These are phyloP conservation scores for Macrostomum cliftonense DNA, from an alignment of 2,888 invertebrate genomes.

Conservation along the genomic window DNA sequence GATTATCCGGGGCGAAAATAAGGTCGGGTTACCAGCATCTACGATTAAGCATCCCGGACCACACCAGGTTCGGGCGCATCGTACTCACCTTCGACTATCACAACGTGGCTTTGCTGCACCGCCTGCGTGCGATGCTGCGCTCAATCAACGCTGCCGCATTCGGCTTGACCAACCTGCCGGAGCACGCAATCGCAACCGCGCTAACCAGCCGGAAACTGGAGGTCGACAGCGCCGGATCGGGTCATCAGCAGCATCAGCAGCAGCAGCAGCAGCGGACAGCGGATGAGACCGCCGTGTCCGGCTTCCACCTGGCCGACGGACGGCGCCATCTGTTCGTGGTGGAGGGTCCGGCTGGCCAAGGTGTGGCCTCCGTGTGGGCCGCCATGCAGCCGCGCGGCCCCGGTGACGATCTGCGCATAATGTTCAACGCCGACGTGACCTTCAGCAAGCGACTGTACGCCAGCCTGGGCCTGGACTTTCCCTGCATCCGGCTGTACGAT, in stretches of 20 bases:
- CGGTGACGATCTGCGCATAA: conserved; percentile 22
- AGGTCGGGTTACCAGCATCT: too few species aligned
- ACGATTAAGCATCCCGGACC: too few species aligned
- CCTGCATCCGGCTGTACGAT: conserved; percentile 31
- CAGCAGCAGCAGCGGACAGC: conserved; percentile 23
- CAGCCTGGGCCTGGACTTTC: conserved; percentile 30
- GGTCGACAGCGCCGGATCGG: too few species aligned
- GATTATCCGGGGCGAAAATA: too few species aligned
- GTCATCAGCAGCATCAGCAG: too few species aligned
- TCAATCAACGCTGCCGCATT: conserved; percentile 28
- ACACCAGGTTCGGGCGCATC: conserved; percentile 33
- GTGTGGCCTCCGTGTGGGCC: conserved; percentile 24
- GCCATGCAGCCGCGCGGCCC: conserved; percentile 15
- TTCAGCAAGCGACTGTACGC: conserved; percentile 31
- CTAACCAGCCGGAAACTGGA: conserved; percentile 32
- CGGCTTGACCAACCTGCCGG: conserved; percentile 25
- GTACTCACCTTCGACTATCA: conserved; percentile 28
- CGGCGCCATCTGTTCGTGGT: conserved; percentile 28
- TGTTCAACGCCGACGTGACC: conserved; percentile 30
- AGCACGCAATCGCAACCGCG: conserved; percentile 28
- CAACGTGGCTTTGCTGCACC: conserved; percentile 21
- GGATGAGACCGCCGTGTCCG: conserved; percentile 30
- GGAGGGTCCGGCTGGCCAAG: conserved; percentile 27
- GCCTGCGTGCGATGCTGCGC: conserved; percentile 21
- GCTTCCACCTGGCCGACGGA: conserved; percentile 33